Percentiles rank a stretch among this genome's conserved stretches.
These are phyloP conservation scores for Polymixis lichenea DNA, from an alignment of 2,888 invertebrate species.

Conservation along the genomic window DNA sequence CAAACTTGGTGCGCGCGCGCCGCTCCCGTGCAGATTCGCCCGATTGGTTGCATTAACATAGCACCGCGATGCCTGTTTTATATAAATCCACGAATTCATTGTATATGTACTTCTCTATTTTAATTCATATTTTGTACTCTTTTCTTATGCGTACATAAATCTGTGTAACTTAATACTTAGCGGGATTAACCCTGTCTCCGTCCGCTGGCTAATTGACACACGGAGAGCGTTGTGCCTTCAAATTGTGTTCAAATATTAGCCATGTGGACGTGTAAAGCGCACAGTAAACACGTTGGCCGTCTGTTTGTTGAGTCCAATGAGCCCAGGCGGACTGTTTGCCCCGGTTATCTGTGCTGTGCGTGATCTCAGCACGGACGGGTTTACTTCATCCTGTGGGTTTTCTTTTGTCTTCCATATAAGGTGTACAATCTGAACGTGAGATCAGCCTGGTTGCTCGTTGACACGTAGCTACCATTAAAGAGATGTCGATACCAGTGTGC, in stretches of 20 bases:
- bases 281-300: constrained; percentile 81
- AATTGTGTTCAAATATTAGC: constrained; percentile 88
- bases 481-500: constrained; percentile 59
- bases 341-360: constrained; percentile 76
- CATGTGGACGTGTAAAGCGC: constrained; percentile 80
- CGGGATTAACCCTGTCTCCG: constrained; percentile 69
- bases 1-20: constrained; percentile 71
- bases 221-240: constrained; percentile 85
- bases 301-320: constrained; percentile 84
- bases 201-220: constrained; percentile 77
- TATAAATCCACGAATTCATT: constrained; percentile 70
- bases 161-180: constrained; percentile 69
- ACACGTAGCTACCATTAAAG: constrained; percentile 75
- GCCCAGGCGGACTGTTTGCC: constrained; percentile 76
- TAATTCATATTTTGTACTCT: constrained; percentile 72
- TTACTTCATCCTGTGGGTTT: constrained; percentile 72
- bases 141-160: constrained; percentile 46
- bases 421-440: constrained; percentile 74
- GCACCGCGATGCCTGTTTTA: constrained; percentile 69
- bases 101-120: constrained; percentile 70
- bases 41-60: constrained; percentile 81
- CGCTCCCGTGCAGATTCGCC: constrained; percentile 75
- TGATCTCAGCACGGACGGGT: constrained; percentile 76
- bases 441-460: constrained; percentile 67
- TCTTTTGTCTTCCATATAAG: constrained; percentile 75